Base-by-base conservation (phyloP, 37 sponge, comb jelly and placozoan species). In the Axinella damicornis region DNA sequence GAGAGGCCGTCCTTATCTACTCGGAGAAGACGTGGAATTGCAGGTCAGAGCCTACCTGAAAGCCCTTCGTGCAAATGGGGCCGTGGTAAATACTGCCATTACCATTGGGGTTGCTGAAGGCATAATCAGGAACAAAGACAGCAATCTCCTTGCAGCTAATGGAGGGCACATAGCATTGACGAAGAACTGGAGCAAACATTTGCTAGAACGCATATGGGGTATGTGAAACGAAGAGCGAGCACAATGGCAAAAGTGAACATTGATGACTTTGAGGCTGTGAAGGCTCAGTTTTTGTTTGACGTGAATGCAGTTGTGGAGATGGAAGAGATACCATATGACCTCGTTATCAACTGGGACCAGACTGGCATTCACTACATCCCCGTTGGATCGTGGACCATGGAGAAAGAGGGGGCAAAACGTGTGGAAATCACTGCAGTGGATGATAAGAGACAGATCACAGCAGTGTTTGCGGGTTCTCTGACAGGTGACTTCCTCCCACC, bases 361-460 rank as follows among this genome's bases (percentile, higher is more conserved):
- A 90, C 86, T 35, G 91, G 79, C 24, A 76, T 90, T 21, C 74
- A 84, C 19, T 83, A 83, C 72, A 86, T 90, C 24, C 86, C 91
- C 33, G 78, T 83, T 41, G 53, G 65, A 16, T 76, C 66, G 14
- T 85, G 86, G 91, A 90, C 92, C 24, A 81, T 86, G 83, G 87
- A 65, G 38, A 67, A 73, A 40, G 65, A 76, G 54, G 92, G 78
- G 20, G 73, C 88, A 22, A 66, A 76, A 60, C 55, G 82, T 54
- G 74, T 90, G 22, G 87, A 79, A 62, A 85, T 90, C 22, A 40
- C 73, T 36, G 91, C 73, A 63, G 58, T 64, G 25, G 92, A 77
- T 53, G 92, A 91, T 63, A 86, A 90, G 31, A 85, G 87, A 71
- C 91, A 85, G 56, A 81, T 90, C 32, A 90, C 91, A 53, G 86